These are phyloP conservation scores for Philypnodon macrostomus DNA, from an alignment of 2,797 vertebrate species.

Conservation along the genomic window DNA sequence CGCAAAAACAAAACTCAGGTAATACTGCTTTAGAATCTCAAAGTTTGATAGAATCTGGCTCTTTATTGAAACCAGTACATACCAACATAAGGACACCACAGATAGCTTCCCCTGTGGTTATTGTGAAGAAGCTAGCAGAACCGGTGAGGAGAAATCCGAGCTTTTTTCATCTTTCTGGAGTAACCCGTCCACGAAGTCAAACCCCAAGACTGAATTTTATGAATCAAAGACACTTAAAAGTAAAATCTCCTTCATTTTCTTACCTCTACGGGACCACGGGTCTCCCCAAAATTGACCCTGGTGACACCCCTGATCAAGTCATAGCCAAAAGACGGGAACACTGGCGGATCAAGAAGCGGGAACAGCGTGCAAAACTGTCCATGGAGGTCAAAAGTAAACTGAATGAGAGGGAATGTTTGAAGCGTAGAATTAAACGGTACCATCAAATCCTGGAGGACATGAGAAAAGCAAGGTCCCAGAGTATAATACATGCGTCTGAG, in stretches of 20 bases:
- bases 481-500: conserved; percentile 39
- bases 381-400: conserved; percentile 61
- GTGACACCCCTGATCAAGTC: conserved; percentile 68
- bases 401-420: conserved; percentile 71
- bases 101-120: conserved; percentile 1
- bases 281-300: conserved; percentile 42
- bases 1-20: conserved; percentile 14
- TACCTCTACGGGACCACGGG: conserved; percentile 33
- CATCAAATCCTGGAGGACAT: conserved; percentile 71
- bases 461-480: conserved; percentile 53
- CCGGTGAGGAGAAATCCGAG: conserved; percentile 31
- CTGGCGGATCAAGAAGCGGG: conserved; percentile 79
- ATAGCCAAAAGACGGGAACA: conserved; percentile 76
- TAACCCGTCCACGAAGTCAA: conserved; percentile 51
- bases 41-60: conserved; percentile 36
- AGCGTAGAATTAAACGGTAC: conserved; percentile 69
- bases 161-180: conserved; percentile 27
- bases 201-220: conserved; percentile 52
- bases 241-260: conserved; percentile 26
- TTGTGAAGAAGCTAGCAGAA: conserved; percentile 28
- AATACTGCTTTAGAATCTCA: conserved; percentile 21
- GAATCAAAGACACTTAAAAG: conserved; percentile 53
- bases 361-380: conserved; percentile 78
- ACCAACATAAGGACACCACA: conserved; percentile 8
- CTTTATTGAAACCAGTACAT: conserved; percentile 35